Evolutionary conservation across 2,888 invertebrate genomes (phyloP).

Genomic region (Spodoptera littoralis): DNA sequence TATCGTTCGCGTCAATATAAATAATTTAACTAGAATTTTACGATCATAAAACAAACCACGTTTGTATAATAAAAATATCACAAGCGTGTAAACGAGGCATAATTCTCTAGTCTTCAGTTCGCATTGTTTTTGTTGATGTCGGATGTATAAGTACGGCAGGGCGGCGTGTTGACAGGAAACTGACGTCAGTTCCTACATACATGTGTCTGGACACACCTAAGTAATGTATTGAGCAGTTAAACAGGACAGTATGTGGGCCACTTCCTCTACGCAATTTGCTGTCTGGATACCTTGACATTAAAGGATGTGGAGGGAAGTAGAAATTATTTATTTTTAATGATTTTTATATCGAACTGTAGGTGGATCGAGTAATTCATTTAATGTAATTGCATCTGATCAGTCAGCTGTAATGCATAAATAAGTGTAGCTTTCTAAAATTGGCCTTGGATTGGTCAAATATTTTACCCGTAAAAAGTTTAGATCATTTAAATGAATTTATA

Average conservation of each 20-base stretch:
- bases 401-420: too few relatives aligned
- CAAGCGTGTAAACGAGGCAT: constrained; percentile 25
- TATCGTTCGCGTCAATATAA: too few relatives aligned
- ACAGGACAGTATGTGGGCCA: constrained; percentile 31
- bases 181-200: constrained; percentile 35
- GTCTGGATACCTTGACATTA: background rate
- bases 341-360: too few relatives aligned
- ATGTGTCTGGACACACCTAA: constrained; percentile 33
- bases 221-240: constrained; percentile 43
- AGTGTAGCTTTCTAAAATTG: too few relatives aligned
- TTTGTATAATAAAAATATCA: background rate
- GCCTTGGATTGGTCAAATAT: too few relatives aligned
- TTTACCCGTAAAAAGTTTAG: too few relatives aligned
- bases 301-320: too few relatives aligned
- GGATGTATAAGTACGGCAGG: constrained; percentile 51
- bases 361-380: too few relatives aligned
- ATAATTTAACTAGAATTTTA: too few relatives aligned
- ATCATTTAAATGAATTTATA: background rate
- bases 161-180: constrained; percentile 46
- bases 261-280: constrained; percentile 33
- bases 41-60: too few relatives aligned
- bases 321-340: too few relatives aligned
- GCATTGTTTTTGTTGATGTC: constrained; percentile 50
- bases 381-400: too few relatives aligned
- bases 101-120: constrained; percentile 27